Percentiles rank a stretch among this genome's conserved stretches.
Evolutionary conservation across 2,888 invertebrate genomes (phyloP).

Genomic region (Cephus nigrinus): DNA sequence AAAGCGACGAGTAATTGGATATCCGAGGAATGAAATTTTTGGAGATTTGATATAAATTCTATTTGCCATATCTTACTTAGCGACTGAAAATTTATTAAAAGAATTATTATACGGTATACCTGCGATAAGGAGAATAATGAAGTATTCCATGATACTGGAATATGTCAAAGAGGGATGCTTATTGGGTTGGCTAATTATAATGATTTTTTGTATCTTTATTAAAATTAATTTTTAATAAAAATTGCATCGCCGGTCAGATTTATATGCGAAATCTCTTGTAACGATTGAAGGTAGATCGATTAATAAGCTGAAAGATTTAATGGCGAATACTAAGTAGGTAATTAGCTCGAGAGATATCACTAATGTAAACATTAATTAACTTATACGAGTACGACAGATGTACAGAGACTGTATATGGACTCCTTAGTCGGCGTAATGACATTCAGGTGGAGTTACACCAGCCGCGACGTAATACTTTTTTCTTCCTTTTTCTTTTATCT

Average conservation of each 20-base stretch:
- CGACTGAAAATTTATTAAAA: background rate
- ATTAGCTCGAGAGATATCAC: conserved; percentile 34
- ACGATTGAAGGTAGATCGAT: background rate
- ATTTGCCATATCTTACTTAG: background rate
- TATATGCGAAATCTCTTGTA: background rate
- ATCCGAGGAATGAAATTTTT: background rate
- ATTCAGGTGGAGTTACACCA: background rate
- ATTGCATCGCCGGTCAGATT: background rate
- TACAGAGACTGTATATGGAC: background rate
- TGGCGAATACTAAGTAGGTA: conserved; percentile 31
- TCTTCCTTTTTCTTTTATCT: background rate
- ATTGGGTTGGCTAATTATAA: background rate
- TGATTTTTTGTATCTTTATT: background rate
- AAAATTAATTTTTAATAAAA: background rate
- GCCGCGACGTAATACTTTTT: background rate
- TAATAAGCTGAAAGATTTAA: conserved; percentile 16
- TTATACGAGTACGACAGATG: conserved; percentile 8
- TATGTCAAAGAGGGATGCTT: background rate
- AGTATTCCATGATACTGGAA: background rate
- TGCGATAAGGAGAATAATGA: background rate
- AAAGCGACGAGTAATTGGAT: background rate
- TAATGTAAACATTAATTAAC: conserved; percentile 43
- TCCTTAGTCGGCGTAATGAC: background rate
- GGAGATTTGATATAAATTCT: background rate
- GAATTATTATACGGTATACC: background rate